Conservation (phyloP, 2,888 invertebrate species). For the Lacanobia oleracea region DNA sequence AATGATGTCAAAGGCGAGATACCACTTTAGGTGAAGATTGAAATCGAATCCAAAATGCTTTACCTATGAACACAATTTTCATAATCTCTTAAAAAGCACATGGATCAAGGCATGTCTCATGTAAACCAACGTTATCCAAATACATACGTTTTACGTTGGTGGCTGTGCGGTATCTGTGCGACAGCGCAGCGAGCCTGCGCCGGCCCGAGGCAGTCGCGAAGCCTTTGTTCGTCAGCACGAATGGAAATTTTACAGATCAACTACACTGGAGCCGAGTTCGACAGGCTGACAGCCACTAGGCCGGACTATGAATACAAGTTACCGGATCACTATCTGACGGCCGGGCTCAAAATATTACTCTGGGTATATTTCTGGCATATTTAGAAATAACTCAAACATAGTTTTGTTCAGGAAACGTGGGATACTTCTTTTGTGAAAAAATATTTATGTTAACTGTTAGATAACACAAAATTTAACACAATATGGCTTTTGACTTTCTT, state of each 20-base stretch:
- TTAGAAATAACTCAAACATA: conserved; percentile 18
- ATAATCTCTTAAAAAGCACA: conserved; percentile 3
- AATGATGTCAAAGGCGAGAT: background rate
- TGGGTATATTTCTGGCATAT: conserved; percentile 42
- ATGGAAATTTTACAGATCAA: conserved; percentile 83
- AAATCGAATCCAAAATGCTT: too few relatives aligned
- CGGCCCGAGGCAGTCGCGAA: conserved; percentile 34
- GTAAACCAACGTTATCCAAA: conserved; percentile 24
- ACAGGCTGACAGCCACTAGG: conserved; percentile 73
- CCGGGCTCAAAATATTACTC: conserved; percentile 64
- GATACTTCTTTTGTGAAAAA: too few relatives aligned
- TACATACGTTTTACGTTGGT: conserved; percentile 25
- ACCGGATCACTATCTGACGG: conserved; percentile 71
- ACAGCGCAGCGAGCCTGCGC: conserved; percentile 35
- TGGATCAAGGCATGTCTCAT: background rate
- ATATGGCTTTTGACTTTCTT: background rate
- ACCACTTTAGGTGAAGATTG: too few relatives aligned
- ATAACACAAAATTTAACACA: background rate
- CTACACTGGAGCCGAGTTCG: conserved; percentile 71
- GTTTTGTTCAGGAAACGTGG: too few relatives aligned
- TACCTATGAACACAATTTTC: background rate
- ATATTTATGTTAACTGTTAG: background rate
- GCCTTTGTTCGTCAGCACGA: conserved; percentile 76
- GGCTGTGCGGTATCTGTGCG: conserved; percentile 26
- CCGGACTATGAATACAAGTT: conserved; percentile 80